Conservation (phyloP, 2,113 vertebrate species). For the Acrocephalus arundinaceus region DNA sequence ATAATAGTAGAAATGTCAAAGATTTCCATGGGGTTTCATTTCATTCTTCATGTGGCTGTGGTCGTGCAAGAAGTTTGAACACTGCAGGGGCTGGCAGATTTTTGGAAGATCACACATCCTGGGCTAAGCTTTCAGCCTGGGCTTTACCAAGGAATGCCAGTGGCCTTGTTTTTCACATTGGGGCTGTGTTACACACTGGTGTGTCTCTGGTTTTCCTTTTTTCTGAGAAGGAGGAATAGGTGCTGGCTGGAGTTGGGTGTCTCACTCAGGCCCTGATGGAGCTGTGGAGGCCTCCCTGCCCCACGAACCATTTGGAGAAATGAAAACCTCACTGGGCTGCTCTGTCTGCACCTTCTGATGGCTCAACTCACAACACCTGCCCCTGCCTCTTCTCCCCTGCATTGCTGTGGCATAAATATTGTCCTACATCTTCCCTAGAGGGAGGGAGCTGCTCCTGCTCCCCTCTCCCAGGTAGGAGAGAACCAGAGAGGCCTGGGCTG, state of each 20-base stretch:
- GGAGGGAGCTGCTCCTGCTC: neutral
- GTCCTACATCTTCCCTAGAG: accelerated
- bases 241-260: neutral
- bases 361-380: neutral
- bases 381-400: neutral
- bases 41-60: constrained; percentile 75
- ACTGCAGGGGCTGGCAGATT: constrained; percentile 67
- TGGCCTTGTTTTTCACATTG: neutral
- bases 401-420: accelerated
- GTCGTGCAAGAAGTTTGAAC: constrained; percentile 67
- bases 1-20: constrained; percentile 77
- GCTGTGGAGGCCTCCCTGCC: neutral
- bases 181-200: neutral
- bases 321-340: accelerated
- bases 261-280: neutral
- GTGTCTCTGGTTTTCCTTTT: neutral
- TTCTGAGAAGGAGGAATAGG: neutral
- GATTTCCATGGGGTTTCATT: constrained; percentile 76
- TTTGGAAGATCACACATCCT: constrained; percentile 69
- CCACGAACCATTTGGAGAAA: neutral
- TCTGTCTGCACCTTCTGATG: neutral
- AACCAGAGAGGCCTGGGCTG: neutral
- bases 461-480: neutral
- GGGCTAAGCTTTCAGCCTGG: constrained; percentile 60
- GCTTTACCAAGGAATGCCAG: constrained; percentile 16